Percentiles rank a stretch among this genome's conserved stretches.
phyloP scores from a whole-genome alignment of 2,113 vertebrate species.

The Platysternon megacephalum region DNA sequence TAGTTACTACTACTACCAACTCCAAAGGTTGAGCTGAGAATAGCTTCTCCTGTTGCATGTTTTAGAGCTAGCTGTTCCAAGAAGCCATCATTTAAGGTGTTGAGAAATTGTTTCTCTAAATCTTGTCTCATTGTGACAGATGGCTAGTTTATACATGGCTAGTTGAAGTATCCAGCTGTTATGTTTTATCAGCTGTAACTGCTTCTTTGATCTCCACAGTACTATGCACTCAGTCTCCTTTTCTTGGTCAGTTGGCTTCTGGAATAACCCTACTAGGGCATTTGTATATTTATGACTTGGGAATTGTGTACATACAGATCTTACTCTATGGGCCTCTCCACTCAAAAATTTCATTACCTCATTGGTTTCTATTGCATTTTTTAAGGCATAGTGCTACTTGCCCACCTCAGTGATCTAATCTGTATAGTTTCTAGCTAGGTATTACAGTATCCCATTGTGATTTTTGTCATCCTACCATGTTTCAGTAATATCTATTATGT shows the following conservation, averaged over 20 bases:
- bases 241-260: neutral
- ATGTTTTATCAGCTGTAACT: neutral
- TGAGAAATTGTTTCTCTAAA: neutral
- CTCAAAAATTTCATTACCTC: neutral
- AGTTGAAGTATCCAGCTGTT: neutral
- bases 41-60: neutral
- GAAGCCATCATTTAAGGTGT: neutral
- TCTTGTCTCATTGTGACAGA: neutral
- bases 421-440: neutral
- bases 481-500: neutral
- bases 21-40: neutral
- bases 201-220: neutral
- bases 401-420: neutral
- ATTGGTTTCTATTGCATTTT: neutral
- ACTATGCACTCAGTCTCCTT: neutral
- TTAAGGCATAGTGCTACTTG: neutral
- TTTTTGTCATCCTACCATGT: neutral
- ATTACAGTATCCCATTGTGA: neutral
- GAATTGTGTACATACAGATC: neutral
- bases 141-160: neutral
- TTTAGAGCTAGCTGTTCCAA: neutral
- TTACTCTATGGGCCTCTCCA: neutral
- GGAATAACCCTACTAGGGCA: neutral
- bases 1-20: neutral
- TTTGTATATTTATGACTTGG: neutral